These are phyloP conservation scores for Macrocentrus cingulum DNA, from an alignment of 1,140 invertebrate genomes.

Conservation along the genomic window DNA sequence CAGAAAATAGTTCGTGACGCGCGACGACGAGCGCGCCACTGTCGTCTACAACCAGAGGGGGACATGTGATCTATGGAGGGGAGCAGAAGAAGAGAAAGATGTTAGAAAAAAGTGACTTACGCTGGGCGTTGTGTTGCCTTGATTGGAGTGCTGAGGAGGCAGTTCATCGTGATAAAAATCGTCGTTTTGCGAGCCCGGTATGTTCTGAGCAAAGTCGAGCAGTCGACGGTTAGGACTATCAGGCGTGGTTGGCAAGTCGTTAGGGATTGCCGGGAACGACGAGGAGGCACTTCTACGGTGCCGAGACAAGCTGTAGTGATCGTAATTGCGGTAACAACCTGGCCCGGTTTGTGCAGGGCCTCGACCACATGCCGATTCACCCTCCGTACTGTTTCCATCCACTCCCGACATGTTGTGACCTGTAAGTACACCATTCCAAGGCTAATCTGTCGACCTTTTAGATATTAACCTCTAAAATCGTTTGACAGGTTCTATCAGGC, in stretches of 20 bases:
- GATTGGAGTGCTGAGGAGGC: slow-evolving; percentile 48
- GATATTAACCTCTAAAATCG: no score
- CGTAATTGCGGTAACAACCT: slow-evolving; percentile 85
- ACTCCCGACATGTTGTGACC: slow-evolving; percentile 89
- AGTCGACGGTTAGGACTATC: slow-evolving; percentile 58
- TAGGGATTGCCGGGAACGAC: slow-evolving; percentile 64
- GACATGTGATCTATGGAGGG: no score
- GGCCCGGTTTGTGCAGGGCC: slow-evolving; percentile 73
- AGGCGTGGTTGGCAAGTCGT: slow-evolving; percentile 51
- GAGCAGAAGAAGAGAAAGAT: no score
- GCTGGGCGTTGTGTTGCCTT: slow-evolving; percentile 52
- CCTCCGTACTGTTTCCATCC: slow-evolving; percentile 83
- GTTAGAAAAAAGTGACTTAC: slow-evolving; percentile 44
- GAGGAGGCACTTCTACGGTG: slow-evolving; percentile 66
- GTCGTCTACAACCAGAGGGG: no score
- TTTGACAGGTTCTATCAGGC: no score
- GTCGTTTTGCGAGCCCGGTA: slow-evolving; percentile 52
- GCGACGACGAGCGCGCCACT: no score
- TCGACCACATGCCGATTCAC: slow-evolving; percentile 69
- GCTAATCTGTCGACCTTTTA: no score
- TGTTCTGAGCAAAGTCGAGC: slow-evolving; percentile 56
- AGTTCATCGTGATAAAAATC: slow-evolving; percentile 52
- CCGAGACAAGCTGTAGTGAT: slow-evolving; percentile 67
- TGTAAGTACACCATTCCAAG: slow-evolving; percentile 49
- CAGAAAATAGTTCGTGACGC: no score